Percentiles rank a stretch among this genome's conserved stretches.
Evolutionary conservation across 2,888 invertebrate species (phyloP).

Genomic region (Ligdia adustata): DNA sequence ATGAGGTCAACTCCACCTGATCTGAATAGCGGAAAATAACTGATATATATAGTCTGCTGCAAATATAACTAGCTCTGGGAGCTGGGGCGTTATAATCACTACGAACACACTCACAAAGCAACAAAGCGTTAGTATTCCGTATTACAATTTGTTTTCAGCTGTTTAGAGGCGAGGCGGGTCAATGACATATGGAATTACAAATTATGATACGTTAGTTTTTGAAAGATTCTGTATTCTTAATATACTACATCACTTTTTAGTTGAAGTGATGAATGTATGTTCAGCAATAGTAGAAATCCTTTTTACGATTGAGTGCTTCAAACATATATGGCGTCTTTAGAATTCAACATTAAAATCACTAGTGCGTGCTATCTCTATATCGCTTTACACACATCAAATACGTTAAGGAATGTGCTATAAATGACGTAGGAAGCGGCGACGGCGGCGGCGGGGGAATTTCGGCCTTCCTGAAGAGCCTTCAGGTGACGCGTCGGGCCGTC

Average conservation of each 20-base stretch:
- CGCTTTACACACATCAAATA: too few relatives aligned
- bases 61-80: slow-evolving; percentile 6
- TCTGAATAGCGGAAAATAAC: slow-evolving; percentile 44
- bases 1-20: slow-evolving; percentile 56
- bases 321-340: too few relatives aligned
- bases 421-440: too few relatives aligned
- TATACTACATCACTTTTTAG: too few relatives aligned
- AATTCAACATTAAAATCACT: too few relatives aligned
- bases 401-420: background rate
- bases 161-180: background rate
- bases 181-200: background rate
- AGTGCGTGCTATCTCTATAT: background rate
- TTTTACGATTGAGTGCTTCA: too few relatives aligned
- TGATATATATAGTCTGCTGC: slow-evolving; percentile 26
- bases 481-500: slow-evolving; percentile 67
- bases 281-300: too few relatives aligned
- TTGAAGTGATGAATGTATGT: too few relatives aligned
- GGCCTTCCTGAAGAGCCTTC: slow-evolving; percentile 70
- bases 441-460: slow-evolving; percentile 45
- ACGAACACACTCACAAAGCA: background rate
- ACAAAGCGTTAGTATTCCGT: slow-evolving; percentile 1
- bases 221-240: too few relatives aligned
- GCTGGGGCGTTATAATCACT: slow-evolving; percentile 4
- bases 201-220: too few relatives aligned
- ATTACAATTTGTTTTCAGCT: slow-evolving; percentile 1